phyloP scores from a whole-genome alignment of 64 coral and sea anemone genomes.

The Porites lutea region DNA sequence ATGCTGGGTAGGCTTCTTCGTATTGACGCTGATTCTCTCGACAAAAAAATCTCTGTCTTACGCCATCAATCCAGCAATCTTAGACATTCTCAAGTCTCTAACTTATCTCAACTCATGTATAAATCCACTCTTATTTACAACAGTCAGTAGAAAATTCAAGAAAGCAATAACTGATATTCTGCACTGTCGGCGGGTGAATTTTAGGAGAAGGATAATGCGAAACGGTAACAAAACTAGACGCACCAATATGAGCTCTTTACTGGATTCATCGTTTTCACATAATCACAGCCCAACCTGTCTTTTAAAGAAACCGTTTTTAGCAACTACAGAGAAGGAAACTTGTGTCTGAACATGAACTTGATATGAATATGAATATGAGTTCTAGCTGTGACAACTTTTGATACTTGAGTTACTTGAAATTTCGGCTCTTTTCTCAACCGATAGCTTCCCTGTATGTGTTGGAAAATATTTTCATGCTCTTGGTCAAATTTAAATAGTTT shows the following conservation, averaged over 20 bases:
- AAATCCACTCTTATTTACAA: slow-evolving; percentile 88
- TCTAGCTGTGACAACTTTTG: too few species aligned
- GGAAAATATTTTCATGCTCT: too few species aligned
- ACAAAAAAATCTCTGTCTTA: slow-evolving; percentile 27
- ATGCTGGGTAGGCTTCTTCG: slow-evolving; percentile 92
- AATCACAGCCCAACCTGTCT: background rate
- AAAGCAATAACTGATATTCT: slow-evolving; percentile 81
- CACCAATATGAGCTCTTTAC: background rate
- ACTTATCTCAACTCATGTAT: slow-evolving; percentile 93
- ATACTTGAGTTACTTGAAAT: too few species aligned
- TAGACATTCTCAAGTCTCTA: slow-evolving; percentile 80
- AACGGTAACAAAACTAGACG: background rate
- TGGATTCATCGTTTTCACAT: slow-evolving; percentile 3
- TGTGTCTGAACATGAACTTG: background rate
- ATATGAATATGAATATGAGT: too few species aligned
- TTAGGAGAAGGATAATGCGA: slow-evolving; percentile 12
- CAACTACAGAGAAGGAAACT: background rate
- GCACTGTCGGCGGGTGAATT: slow-evolving; percentile 71
- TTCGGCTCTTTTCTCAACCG: too few species aligned
- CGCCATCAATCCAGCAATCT: slow-evolving; percentile 21
- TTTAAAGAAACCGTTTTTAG: background rate
- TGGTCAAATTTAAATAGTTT: too few species aligned
- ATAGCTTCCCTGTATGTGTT: too few species aligned
- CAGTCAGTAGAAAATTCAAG: slow-evolving; percentile 91
- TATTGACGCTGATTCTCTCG: slow-evolving; percentile 77